Evolutionary conservation across 2,113 vertebrate species (phyloP).

Genomic region (Empidonax traillii): DNA sequence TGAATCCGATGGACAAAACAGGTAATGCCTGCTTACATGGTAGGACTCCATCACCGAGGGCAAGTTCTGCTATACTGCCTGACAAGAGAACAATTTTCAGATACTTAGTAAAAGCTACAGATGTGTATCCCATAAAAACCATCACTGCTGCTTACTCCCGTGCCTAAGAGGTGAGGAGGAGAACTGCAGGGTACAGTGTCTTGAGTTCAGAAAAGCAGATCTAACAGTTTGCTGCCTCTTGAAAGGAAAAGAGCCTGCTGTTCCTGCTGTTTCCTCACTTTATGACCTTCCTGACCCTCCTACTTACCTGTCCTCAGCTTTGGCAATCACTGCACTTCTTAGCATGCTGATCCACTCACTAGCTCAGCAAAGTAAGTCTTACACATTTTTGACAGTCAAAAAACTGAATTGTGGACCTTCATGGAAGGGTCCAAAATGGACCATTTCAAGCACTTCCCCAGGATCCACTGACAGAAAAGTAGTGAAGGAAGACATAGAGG

Average conservation of each 20-base stretch:
- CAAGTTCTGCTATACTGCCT: not conserved
- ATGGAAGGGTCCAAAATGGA: not conserved
- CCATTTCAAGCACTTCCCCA: not conserved
- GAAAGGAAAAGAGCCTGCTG: not conserved
- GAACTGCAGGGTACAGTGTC: not conserved
- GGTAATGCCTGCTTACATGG: not conserved
- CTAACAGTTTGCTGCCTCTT: not conserved
- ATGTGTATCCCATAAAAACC: not conserved
- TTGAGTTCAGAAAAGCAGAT: not conserved
- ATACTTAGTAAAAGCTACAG: not conserved
- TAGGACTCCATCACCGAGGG: not conserved
- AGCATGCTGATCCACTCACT: not conserved
- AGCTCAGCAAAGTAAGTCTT: not conserved
- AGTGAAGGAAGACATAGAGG: not conserved
- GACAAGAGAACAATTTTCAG: constrained; percentile 12
- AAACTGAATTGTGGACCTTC: not conserved
- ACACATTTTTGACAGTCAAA: not conserved
- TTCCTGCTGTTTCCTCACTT: not conserved
- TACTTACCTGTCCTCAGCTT: not conserved
- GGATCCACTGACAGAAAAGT: not conserved
- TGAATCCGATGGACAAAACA: not conserved
- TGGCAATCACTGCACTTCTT: not conserved
- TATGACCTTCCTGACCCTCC: not conserved
- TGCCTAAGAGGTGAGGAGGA: not conserved
- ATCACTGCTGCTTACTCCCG: not conserved